Conservation (phyloP, 1,140 invertebrate genomes). For the Aphis craccivora region DNA sequence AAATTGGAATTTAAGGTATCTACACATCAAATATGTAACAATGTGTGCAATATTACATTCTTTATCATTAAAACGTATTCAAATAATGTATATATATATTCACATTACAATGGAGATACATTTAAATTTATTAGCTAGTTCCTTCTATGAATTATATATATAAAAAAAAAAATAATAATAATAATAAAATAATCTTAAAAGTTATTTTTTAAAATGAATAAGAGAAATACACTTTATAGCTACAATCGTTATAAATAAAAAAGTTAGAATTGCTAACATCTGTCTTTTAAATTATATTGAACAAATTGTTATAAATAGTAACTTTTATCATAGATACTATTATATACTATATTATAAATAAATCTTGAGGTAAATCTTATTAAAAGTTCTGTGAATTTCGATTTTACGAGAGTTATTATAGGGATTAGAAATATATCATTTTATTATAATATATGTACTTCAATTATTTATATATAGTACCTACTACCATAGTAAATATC, state of each 20-base stretch:
- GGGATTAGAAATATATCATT: background rate
- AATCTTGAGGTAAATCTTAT: background rate
- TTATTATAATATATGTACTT: background rate
- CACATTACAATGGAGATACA: background rate
- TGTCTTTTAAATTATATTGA: slow-evolving; percentile 11
- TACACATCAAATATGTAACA: too few species aligned
- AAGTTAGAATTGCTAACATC: background rate
- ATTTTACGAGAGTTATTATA: background rate
- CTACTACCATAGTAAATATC: background rate
- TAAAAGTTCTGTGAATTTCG: background rate
- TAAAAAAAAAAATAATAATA: too few species aligned
- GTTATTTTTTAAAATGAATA: background rate
- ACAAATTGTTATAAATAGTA: background rate
- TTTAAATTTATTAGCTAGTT: background rate
- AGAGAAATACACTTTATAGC: background rate
- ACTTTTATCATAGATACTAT: background rate
- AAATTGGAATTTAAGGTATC: too few species aligned
- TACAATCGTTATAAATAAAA: background rate
- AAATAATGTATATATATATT: background rate
- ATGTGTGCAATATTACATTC: background rate
- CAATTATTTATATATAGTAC: too few species aligned
- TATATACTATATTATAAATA: background rate
- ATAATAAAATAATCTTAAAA: background rate
- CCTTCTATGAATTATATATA: background rate
- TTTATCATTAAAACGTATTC: background rate